Evolutionary conservation across 2,888 invertebrate genomes (phyloP), one percentile per base, ranked within the genome.

Genomic region (Phortica okadai): DNA sequence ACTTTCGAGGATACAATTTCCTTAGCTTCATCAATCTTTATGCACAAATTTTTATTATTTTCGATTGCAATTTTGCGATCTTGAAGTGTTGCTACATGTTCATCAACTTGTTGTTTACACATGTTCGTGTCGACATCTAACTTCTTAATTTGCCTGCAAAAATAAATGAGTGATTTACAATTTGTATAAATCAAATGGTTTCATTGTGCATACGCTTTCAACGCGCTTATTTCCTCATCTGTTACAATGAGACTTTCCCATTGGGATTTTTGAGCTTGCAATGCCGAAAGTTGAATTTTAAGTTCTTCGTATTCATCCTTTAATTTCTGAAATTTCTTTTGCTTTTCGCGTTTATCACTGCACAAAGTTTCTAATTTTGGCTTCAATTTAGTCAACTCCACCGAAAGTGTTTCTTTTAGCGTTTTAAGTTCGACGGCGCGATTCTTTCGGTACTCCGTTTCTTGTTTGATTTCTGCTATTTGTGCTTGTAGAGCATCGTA

Each of bases 211-310:
- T 74, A 89, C 88, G 64, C 74, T 58, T 82, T 58, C 1, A 89
- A 73, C 0, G 83, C 79, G 0, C 80, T 77, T 2, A 85, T 84
- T 74, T 89, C 87, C 8, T 82, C 78, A 5, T 90, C 86, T 0
- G 85, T 76, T 0, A 90, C 90, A 10, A 89, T 75, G 50, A 82
- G 79, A 73, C 85, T 84, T 4, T 82, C 79, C 6, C 80, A 80
- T 56, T 80, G 76, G 1, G 77, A 80, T 16, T 83, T 82, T 75
- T 86, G 80, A 0, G 59, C 75, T 14, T 79, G 77, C 5, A 86
- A 73, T 14, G 82, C 79, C 1, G 66, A 2, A 8, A 78, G 16
- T 42, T 77, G 75, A 6, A 81, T 78, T 11, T 82, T 77, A 5
- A 75, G 73, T 72, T 75, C 70, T 0, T 80, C 78, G 0, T 79